Evolutionary conservation across 2,888 invertebrate genomes (phyloP), one percentile per base, ranked within the genome.

Genomic region (Conistra vaccinii): DNA sequence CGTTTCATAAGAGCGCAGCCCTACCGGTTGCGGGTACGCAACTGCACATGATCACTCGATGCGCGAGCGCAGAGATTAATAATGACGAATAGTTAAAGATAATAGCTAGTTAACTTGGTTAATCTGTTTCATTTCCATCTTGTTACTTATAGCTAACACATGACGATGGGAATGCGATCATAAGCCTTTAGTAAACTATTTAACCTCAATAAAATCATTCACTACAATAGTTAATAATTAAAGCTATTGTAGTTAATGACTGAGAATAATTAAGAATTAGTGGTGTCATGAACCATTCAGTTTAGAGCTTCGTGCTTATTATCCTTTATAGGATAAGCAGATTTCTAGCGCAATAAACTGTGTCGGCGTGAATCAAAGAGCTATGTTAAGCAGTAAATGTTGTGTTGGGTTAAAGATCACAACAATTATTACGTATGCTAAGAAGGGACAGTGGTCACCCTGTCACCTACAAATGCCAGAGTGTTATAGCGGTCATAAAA

Each of bases 11-110:
- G 23, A n/a, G 29, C 68, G 23, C 73, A 87, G 42, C 87, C 87
- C 88, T 87, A 74, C 4, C 20, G 20, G 61, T 68, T 61, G 65
- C 67, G 74, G 48, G 71, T 77, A 63, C 76, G 72, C 83, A 77
- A 76, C 81, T 75, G 76, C 78, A 74, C 73, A 81, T 70, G 77
- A 90, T 89, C 85, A 83, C 70, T 58, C 89, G 82, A 85, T 69
- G 80, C 84, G 80, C 73, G 69, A 79, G 75, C 83, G 76, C 74
- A 66, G 80, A 90, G 90, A 91, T 90, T 88, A 87, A 92, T 91
- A 89, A 88, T 88, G 90, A 91, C 89, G 89, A 90, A 91, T 88
- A 84, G 87, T 78, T 69, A 71, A 55, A 85, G 87, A 87, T 88
- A 89, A 88, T 83, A 80, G 80, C 85, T 84, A 83, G 87, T 84